Evolutionary conservation across 2,113 vertebrate species (phyloP).

Genomic region (Ptilonorhynchus violaceus): DNA sequence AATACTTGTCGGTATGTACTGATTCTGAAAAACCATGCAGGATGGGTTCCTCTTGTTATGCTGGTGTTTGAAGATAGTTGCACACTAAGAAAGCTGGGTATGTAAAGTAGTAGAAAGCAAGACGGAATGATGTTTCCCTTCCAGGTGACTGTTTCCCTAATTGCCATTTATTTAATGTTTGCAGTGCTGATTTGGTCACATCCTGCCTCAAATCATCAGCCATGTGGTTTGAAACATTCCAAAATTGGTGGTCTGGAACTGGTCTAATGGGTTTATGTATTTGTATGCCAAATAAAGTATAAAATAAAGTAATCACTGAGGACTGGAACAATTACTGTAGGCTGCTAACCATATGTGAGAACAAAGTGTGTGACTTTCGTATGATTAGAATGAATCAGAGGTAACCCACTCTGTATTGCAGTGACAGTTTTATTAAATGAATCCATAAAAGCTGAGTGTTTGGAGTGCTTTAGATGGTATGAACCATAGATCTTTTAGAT

Average conservation of each 20-base stretch:
- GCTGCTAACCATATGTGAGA: slow-evolving; percentile 37
- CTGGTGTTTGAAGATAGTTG: neutral
- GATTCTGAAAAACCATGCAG: neutral
- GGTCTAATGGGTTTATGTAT: neutral
- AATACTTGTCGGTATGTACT: neutral
- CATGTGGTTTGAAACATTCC: neutral
- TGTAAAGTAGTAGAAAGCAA: neutral
- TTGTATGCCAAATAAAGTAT: neutral
- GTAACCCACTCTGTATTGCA: slow-evolving; percentile 11
- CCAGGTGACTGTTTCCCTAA: neutral
- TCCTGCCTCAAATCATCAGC: neutral
- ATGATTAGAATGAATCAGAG: slow-evolving; percentile 36
- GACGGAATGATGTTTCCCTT: neutral
- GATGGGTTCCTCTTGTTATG: neutral
- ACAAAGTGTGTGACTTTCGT: slow-evolving; percentile 44
- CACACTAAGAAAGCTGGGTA: neutral
- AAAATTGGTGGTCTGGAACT: neutral
- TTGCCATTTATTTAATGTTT: neutral
- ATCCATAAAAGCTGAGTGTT: neutral
- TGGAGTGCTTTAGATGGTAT: neutral
- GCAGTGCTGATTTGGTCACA: neutral
- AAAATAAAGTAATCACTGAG: neutral
- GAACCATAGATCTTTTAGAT: neutral
- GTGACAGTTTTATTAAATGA: neutral
- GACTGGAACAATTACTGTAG: slow-evolving; percentile 2